A percentile compares a stretch with the other conserved stretches of the same genome.
Conservation (phyloP, 2,113 vertebrate genomes). For the Paradisaea rubra region DNA sequence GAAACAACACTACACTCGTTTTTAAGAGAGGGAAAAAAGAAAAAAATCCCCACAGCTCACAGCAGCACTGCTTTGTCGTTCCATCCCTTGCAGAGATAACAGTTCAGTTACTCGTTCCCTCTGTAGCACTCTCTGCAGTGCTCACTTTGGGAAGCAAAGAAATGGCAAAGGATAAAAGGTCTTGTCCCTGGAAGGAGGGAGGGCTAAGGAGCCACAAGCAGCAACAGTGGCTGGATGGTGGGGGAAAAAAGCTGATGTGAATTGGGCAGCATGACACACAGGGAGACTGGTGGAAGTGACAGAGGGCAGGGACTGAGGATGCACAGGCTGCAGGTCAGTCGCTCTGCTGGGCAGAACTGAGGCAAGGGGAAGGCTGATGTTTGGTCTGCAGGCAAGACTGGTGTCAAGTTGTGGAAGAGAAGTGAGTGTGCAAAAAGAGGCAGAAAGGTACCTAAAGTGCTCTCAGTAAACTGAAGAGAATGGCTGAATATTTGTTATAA, state of each 20-base stretch:
- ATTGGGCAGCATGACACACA: background rate
- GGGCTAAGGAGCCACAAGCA: background rate
- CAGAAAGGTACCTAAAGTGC: background rate
- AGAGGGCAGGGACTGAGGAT: background rate
- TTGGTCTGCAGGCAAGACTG: background rate
- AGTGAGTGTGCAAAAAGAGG: background rate
- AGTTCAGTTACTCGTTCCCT: background rate
- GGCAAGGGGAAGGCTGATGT: background rate
- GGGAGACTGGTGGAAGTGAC: fast-evolving
- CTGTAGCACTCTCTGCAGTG: background rate
- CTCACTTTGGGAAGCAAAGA: background rate
- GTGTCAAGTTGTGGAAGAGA: background rate
- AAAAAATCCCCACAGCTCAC: background rate
- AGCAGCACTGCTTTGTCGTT: background rate
- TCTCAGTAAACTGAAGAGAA: background rate
- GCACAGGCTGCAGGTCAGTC: background rate
- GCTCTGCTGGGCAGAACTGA: background rate
- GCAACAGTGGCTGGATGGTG: background rate
- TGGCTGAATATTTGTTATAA: background rate
- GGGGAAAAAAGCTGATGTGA: background rate
- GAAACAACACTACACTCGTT: background rate
- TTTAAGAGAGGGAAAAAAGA: background rate
- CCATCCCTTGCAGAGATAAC: background rate
- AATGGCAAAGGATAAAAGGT: background rate
- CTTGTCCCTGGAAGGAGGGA: background rate